phyloP scores from a whole-genome alignment of 2,797 vertebrate genomes.

The Lutjanus campechanus region DNA sequence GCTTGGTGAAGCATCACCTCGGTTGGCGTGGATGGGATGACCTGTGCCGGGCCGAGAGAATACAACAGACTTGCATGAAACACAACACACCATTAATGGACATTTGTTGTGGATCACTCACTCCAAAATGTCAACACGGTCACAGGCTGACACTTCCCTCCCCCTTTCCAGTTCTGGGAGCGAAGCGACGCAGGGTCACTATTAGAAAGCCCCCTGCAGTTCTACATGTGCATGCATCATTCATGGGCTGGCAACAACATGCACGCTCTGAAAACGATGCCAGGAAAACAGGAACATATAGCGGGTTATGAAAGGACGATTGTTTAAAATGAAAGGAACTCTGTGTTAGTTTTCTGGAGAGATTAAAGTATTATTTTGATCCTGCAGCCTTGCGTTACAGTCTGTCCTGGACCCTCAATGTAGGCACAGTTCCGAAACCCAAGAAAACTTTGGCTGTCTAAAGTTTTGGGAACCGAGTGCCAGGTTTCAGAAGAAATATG shows the following conservation, averaged over 20 bases:
- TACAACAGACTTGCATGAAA: constrained; percentile 66
- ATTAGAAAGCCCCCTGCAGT: constrained; percentile 51
- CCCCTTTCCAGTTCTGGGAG: constrained; percentile 39
- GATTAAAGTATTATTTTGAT: constrained; percentile 26
- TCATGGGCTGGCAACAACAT: constrained; percentile 47
- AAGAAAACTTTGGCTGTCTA: constrained; percentile 33
- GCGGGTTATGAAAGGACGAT: not conserved
- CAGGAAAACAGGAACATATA: constrained; percentile 22
- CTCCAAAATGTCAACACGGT: constrained; percentile 81
- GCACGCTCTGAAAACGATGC: constrained; percentile 4
- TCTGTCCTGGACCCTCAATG: constrained; percentile 17
- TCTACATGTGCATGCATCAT: constrained; percentile 66
- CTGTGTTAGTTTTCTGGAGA: not conserved
- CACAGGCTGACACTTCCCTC: constrained; percentile 50
- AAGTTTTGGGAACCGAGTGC: constrained; percentile 30
- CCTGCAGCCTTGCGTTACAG: not conserved
- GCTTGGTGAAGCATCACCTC: constrained; percentile 60
- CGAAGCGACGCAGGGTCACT: constrained; percentile 47
- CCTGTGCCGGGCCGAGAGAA: constrained; percentile 60
- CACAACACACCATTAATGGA: constrained; percentile 72
- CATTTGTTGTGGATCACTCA: constrained; percentile 79
- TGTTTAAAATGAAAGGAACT: constrained; percentile 5
- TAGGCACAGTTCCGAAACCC: constrained; percentile 30
- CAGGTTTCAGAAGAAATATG: constrained; percentile 44
- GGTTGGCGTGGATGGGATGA: constrained; percentile 50